Evolutionary conservation across 2,797 vertebrate genomes (phyloP).

Genomic region (Thalassophryne amazonica): DNA sequence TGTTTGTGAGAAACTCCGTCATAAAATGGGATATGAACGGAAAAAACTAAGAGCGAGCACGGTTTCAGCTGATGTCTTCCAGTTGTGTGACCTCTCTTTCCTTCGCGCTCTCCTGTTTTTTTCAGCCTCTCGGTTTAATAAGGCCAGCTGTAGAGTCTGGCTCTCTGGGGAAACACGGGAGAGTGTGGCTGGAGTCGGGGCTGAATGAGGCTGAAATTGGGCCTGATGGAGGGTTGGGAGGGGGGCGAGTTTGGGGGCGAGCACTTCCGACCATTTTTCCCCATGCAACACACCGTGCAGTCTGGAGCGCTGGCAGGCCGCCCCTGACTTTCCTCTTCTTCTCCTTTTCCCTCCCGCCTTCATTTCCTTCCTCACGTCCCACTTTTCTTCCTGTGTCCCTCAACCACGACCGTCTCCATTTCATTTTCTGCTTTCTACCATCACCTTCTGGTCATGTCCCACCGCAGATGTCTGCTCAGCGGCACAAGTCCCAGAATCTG

Average conservation of each 20-base stretch:
- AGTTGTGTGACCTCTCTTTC: slow-evolving; percentile 78
- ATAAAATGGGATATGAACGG: slow-evolving; percentile 78
- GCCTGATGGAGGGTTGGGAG: slow-evolving; percentile 44
- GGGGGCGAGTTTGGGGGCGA: slow-evolving; percentile 55
- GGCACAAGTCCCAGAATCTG: slow-evolving; percentile 46
- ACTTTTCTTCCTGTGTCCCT: slow-evolving; percentile 44
- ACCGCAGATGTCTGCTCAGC: slow-evolving; percentile 53
- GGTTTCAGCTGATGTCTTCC: slow-evolving; percentile 78
- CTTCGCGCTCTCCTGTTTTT: slow-evolving; percentile 67
- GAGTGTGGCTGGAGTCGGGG: slow-evolving; percentile 73
- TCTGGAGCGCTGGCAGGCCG: slow-evolving; percentile 62
- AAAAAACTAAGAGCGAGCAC: slow-evolving; percentile 71
- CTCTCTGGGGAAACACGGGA: slow-evolving; percentile 68
- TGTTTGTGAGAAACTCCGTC: slow-evolving; percentile 79
- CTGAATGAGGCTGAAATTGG: slow-evolving; percentile 69
- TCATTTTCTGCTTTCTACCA: slow-evolving; percentile 24
- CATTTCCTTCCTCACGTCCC: slow-evolving; percentile 49
- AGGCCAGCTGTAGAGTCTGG: slow-evolving; percentile 78
- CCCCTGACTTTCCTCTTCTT: slow-evolving; percentile 50
- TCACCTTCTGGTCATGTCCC: slow-evolving; percentile 50
- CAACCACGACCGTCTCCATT: slow-evolving; percentile 4
- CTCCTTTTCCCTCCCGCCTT: slow-evolving; percentile 36
- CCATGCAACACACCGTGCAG: slow-evolving; percentile 61
- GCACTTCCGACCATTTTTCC: slow-evolving; percentile 75
- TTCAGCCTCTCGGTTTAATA: slow-evolving; percentile 74